A percentile compares a stretch with the other conserved stretches of the same genome.
phyloP scores from a whole-genome alignment of 2,113 vertebrate species.

The Trinectes maculatus region DNA sequence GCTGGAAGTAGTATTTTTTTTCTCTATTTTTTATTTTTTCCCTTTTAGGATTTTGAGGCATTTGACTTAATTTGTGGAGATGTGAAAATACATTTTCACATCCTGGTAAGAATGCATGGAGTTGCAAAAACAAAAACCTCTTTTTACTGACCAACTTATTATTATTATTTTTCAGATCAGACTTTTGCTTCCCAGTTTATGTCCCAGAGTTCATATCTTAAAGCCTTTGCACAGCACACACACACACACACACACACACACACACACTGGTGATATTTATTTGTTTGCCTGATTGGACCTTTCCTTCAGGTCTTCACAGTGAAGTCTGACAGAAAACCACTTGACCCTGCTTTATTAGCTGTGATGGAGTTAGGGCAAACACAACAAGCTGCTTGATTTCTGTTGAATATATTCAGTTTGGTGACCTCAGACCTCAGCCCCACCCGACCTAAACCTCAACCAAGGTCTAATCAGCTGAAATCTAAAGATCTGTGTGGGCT shows the following conservation, averaged over 20 bases:
- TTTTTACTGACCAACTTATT: no score
- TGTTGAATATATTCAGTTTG: not conserved
- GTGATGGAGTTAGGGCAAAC: conserved; percentile 1
- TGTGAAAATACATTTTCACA: no score
- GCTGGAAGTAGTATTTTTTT: not conserved
- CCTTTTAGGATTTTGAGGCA: no score
- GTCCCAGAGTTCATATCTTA: no score
- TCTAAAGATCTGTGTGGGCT: not conserved
- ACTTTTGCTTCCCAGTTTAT: no score
- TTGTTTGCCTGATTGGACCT: no score
- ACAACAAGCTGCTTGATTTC: conserved; percentile 19
- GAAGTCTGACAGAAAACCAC: conserved; percentile 22
- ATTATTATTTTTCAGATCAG: not conserved
- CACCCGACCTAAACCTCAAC: not conserved
- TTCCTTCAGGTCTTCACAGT: not conserved
- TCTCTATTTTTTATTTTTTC: not conserved
- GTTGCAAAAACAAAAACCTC: no score
- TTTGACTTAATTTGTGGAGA: not conserved
- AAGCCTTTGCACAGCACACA: not conserved
- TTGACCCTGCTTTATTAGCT: conserved; percentile 4
- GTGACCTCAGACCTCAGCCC: not conserved
- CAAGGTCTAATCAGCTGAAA: not conserved
- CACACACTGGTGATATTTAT: no score
- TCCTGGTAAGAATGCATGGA: no score
- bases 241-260: not conserved